Conservation (phyloP, 2,797 vertebrate genomes). For the Microctenopoma stevenorrisi region DNA sequence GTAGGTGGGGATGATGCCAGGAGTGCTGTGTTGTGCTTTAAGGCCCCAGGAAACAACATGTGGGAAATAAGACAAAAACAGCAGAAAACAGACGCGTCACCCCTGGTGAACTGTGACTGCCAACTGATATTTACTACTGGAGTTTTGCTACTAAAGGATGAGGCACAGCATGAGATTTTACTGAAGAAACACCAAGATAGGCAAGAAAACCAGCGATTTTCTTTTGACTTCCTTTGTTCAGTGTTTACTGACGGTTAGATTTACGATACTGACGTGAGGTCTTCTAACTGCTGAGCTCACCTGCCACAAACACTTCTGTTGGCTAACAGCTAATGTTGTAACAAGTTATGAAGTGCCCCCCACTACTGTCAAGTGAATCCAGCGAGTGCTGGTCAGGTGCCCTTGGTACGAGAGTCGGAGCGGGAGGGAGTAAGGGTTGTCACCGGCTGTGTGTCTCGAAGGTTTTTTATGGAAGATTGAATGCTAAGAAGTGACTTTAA, state of each 20-base stretch:
- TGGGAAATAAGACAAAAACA: conserved; percentile 16
- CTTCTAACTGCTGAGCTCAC: too few species aligned
- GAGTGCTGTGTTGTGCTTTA: not conserved
- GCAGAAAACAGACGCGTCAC: conserved; percentile 20
- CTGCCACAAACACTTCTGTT: too few species aligned
- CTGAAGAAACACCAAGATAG: not conserved
- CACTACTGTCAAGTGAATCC: too few species aligned
- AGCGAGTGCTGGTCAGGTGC: too few species aligned
- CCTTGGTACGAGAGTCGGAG: not conserved
- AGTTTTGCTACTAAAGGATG: conserved; percentile 17
- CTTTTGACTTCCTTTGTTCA: not conserved
- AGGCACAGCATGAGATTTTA: not conserved
- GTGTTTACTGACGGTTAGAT: not conserved
- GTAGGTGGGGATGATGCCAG: conserved; percentile 4
- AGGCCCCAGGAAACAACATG: not conserved
- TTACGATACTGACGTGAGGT: not conserved
- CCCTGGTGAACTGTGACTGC: conserved; percentile 29
- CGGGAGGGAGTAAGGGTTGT: too few species aligned
- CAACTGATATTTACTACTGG: conserved; percentile 21
- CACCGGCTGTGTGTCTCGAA: too few species aligned
- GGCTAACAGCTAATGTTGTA: too few species aligned
- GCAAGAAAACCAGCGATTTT: not conserved
- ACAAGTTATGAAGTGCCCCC: too few species aligned
- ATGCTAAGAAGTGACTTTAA: too few species aligned
- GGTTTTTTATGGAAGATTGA: too few species aligned